Evolutionary conservation across 2,888 invertebrate species (phyloP).

Genomic region (Pollenia angustigena): DNA sequence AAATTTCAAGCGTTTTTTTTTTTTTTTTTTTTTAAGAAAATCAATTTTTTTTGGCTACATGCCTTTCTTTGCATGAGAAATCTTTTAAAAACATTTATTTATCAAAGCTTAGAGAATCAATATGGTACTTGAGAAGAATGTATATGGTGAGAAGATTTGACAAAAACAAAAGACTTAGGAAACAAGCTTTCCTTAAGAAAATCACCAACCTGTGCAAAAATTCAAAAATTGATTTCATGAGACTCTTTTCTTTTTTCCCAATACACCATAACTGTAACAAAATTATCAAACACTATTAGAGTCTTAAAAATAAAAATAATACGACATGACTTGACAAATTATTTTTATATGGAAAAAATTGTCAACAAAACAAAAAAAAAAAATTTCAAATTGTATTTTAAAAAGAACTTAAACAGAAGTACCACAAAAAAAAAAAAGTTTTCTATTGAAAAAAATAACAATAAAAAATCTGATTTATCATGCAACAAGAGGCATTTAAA

Average conservation of each 20-base stretch:
- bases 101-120: neutral
- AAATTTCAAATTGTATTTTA: neutral
- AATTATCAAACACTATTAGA: neutral
- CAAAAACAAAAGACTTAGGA: slow-evolving; percentile 50
- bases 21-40: too few species aligned
- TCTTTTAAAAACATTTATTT: neutral
- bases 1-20: too few species aligned
- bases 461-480: slow-evolving; percentile 65
- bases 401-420: slow-evolving; percentile 31
- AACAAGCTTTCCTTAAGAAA: slow-evolving; percentile 42
- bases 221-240: slow-evolving; percentile 27
- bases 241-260: slow-evolving; percentile 19
- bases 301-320: slow-evolving; percentile 68
- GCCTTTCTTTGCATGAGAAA: neutral
- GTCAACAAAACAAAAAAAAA: slow-evolving; percentile 76
- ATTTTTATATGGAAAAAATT: slow-evolving; percentile 75
- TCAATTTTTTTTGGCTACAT: too few species aligned
- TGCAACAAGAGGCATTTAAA: slow-evolving; percentile 41
- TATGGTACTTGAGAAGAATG: neutral
- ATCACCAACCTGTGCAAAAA: neutral
- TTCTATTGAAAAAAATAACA: slow-evolving; percentile 33
- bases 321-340: slow-evolving; percentile 76
- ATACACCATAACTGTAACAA: slow-evolving; percentile 61
- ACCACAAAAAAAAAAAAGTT: neutral
- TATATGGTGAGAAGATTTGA: too few species aligned